These are phyloP conservation scores for Caenorhabditis latens DNA, from an alignment of 1,140 invertebrate species.

Conservation along the genomic window DNA sequence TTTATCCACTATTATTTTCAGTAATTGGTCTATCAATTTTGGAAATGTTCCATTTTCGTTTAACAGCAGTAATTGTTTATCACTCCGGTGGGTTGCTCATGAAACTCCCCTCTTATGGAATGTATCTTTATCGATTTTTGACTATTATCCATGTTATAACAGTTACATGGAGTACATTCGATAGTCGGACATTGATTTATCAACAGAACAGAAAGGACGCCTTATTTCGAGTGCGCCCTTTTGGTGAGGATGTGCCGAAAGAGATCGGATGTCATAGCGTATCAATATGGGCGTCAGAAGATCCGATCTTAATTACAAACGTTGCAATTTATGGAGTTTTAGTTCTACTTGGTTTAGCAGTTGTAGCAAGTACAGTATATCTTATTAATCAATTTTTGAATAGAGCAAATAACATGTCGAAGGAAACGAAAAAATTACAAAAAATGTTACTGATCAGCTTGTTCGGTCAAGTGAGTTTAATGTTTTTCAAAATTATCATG, in stretches of 20 bases:
- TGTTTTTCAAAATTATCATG: neutral
- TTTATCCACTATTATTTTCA: too few species aligned
- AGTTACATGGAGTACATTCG: neutral
- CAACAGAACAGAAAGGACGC: neutral
- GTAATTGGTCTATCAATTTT: neutral
- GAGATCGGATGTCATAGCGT: neutral
- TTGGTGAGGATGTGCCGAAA: neutral
- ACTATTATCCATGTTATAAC: neutral
- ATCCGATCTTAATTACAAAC: neutral
- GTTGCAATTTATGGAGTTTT: neutral
- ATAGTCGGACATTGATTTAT: neutral
- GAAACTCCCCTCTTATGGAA: neutral
- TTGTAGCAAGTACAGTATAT: neutral
- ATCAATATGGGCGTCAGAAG: neutral
- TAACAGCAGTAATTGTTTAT: neutral
- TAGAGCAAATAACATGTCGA: neutral
- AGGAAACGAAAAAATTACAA: neutral
- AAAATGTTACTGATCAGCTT: neutral
- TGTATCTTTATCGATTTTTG: neutral
- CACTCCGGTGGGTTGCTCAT: neutral
- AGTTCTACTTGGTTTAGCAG: neutral
- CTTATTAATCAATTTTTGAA: neutral
- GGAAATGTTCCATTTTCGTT: neutral
- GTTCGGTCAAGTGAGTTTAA: neutral
- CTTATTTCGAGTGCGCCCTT: neutral